Evolutionary conservation across 2,113 vertebrate genomes (phyloP), one percentile per base, ranked within the genome.

Genomic region (Ictalurus furcatus): DNA sequence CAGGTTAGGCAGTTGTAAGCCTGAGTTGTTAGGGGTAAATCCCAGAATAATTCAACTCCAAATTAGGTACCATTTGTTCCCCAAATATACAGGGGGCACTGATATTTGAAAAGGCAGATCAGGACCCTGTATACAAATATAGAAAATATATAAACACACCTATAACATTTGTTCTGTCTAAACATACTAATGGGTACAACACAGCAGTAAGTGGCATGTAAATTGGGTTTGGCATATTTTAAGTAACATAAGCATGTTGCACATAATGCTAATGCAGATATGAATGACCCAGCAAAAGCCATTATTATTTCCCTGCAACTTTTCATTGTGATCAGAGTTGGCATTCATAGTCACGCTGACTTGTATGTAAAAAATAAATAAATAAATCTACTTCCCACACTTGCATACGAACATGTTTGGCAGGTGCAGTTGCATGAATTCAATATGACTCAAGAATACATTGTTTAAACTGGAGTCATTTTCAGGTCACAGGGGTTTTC

Each of bases 1-100:
- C 94, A 97, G 97, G 98, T 98, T 93, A 90, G 92, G 58, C 25
- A 54, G 34, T 52, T 52, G 16, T 23, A 21, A 40, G 23, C 6
- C 5, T 59, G 13, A 13, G 4, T 7, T 34, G 13, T 71, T 34
- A 5, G 25, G 16, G 13, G 16, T 11, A n/a, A 28, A 79, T 79
- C 34, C n/a, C 28, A 28, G 44, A 79, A 54, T 56, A 54, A 80
- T 19, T 7, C 76, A 2, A 25, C 44, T 14, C 12, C 16, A 54
- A 28, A 34, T 34, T n/a, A 56, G 54, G 34, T 12, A 6, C 37
- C 9, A 17, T 74, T 7, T 7, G 6, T 74, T 40, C 14, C 14
- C 14, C 2, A 54, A 25, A 78, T 48, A 12, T 78, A 23, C 11
- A 52, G 21, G 0, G 44, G 14, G 74, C 37, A 34, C n/a, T 1